Conservation (phyloP, 2,888 invertebrate species). For the Octonoba sinensis region DNA sequence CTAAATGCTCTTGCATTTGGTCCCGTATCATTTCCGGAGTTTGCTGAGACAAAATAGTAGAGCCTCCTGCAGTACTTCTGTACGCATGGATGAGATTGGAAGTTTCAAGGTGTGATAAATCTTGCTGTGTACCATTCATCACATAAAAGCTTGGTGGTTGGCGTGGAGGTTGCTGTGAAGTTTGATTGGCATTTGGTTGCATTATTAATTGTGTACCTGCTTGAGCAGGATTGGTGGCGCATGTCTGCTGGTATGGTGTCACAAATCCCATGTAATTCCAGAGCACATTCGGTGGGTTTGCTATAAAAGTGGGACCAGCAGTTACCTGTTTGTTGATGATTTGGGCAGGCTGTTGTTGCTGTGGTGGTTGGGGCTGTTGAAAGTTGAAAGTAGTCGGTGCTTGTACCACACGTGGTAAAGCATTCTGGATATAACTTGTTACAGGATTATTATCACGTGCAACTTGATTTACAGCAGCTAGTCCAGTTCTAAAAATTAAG, state of each 20-base stretch:
- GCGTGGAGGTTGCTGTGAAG: constrained; percentile 10
- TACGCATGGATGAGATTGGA: constrained; percentile 39
- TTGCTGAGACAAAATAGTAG: constrained; percentile 21
- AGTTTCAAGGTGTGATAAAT: constrained; percentile 19
- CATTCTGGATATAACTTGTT: constrained; percentile 31
- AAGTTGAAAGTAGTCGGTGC: constrained; percentile 38
- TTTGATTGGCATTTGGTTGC: constrained; percentile 25
- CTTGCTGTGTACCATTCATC: constrained; percentile 33
- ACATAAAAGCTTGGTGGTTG: constrained; percentile 46
- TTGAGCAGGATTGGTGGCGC: constrained; percentile 15
- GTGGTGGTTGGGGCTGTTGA: constrained; percentile 43
- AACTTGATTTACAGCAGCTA: constrained; percentile 29
- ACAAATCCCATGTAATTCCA: constrained; percentile 62
- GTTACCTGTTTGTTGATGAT: constrained; percentile 25
- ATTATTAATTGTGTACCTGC: constrained; percentile 22
- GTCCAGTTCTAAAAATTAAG: constrained; percentile 24
- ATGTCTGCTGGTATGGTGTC: constrained; percentile 29
- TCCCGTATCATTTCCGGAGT: constrained; percentile 26
- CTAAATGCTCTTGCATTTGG: constrained; percentile 44
- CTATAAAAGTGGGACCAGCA: constrained; percentile 19
- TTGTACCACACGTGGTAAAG: constrained; percentile 34
- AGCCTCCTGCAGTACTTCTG: constrained; percentile 16
- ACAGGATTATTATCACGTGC: constrained; percentile 29
- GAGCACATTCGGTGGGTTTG: constrained; percentile 43
- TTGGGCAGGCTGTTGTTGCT: constrained; percentile 19